A percentile compares a stretch with the other conserved stretches of the same genome.
Evolutionary conservation across 2,888 invertebrate genomes (phyloP).

Genomic region (Cephus nigrinus): DNA sequence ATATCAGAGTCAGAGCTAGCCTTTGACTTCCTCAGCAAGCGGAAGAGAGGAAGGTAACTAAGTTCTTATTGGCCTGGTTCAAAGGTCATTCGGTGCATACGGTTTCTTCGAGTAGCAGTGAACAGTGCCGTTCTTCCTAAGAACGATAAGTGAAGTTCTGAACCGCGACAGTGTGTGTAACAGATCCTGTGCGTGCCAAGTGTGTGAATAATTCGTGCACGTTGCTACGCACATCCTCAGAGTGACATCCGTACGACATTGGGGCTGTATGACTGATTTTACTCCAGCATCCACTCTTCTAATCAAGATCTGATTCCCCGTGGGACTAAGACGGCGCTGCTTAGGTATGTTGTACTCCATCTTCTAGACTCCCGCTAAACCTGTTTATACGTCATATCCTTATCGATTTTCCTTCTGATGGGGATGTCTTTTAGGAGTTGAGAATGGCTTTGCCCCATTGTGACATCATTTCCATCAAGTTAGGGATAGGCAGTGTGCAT

Average conservation of each 20-base stretch:
- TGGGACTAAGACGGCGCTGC: slow-evolving; percentile 28
- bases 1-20: background rate
- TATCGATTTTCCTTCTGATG: background rate
- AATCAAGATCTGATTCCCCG: slow-evolving; percentile 16
- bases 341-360: slow-evolving; percentile 24
- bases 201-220: slow-evolving; percentile 17
- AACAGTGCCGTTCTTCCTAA: background rate
- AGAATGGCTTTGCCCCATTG: background rate
- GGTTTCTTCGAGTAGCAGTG: background rate
- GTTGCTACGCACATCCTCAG: slow-evolving; percentile 27
- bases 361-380: background rate
- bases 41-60: background rate
- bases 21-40: background rate
- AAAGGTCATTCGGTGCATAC: background rate
- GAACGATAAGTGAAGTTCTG: background rate
- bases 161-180: slow-evolving; percentile 25
- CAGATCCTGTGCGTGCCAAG: background rate
- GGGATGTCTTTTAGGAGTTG: background rate
- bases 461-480: background rate
- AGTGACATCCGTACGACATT: slow-evolving; percentile 31
- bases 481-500: background rate
- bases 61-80: background rate
- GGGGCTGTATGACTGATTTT: slow-evolving; percentile 45
- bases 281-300: slow-evolving; percentile 19
- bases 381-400: background rate